Base-by-base conservation (phyloP, 2,797 vertebrate genomes). In the Orestias chungarensis region DNA sequence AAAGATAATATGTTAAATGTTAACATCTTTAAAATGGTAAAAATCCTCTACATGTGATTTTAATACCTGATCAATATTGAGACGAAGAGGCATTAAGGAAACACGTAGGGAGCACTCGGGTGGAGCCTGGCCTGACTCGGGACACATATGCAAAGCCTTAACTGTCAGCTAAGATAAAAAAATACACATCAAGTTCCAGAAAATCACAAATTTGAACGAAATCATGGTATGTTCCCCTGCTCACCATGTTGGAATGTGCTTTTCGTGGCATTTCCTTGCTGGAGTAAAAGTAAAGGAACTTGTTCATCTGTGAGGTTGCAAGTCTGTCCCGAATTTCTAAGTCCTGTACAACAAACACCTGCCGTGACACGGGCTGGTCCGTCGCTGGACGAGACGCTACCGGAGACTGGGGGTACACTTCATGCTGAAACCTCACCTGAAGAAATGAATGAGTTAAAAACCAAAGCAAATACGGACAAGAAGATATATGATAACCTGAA, bases 181-280 rank as follows among this genome's bases (percentile, higher is more conserved):
- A 20, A 64, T 25, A 64, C 20, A 71, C 2, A 50, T 46, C 0
- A 57, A 3, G 46, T 82, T 68, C 81, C 27, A 57, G 7, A 20
- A 35, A 8, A 9, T 1, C 20, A 25, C 6, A 50, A 9, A 42
- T 43, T 12, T 47, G 0, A 59, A 14, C 4, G 3, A 55, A 5
- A 7, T 61, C 15, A 25, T 59, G 59, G n/a, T 17, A 1, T 33
- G 31, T 6, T 20, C 44, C 18, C 29, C 31, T 49, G 7, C 84
- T 90, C 84, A 99, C 97, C 97, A 99, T 99, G 89, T 98, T 99
- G 59, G 97, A 98, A 88, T 98, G 97, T 0, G 97, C 97, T 93
- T 99, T 99, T 67, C 98, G 94, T 49, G 98, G 98, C 96, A 99
- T 96, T 88, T 99, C 97, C 80, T 98, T 98, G 90, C 97, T 99